phyloP scores from a whole-genome alignment of 2,888 invertebrate species.

The Lithophane socia region DNA sequence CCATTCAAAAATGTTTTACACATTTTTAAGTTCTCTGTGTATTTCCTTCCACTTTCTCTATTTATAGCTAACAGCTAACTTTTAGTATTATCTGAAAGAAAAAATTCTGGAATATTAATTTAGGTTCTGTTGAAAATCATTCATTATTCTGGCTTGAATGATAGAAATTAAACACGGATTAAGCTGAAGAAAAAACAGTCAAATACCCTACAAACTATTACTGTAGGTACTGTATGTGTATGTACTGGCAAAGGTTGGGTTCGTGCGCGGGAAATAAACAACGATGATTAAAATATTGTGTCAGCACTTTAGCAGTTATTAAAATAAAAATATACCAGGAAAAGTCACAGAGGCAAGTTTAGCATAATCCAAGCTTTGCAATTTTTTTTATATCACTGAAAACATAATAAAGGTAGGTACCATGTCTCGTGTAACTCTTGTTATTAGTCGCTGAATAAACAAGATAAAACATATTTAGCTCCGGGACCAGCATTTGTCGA shows the following conservation, averaged over 20 bases:
- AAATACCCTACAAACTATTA: too few species aligned
- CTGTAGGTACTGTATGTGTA: neutral
- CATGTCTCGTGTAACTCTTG: constrained; percentile 30
- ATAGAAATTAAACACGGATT: neutral
- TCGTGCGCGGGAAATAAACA: neutral
- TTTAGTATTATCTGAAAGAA: neutral
- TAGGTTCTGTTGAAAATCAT: neutral
- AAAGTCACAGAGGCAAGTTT: constrained; percentile 18
- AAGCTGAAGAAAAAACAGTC: neutral
- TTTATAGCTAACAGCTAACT: neutral
- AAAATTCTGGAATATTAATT: neutral
- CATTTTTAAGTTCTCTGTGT: neutral
- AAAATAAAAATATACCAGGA: constrained; percentile 11
- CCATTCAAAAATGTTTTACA: too few species aligned
- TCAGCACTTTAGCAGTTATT: constrained; percentile 18
- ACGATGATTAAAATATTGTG: neutral
- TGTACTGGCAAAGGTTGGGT: neutral
- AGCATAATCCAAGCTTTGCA: constrained; percentile 48
- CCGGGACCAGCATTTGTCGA: constrained; percentile 49
- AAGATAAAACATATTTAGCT: constrained; percentile 64
- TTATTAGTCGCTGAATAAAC: constrained; percentile 64
- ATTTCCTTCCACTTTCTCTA: neutral
- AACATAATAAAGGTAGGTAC: constrained; percentile 51
- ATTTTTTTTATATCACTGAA: constrained; percentile 26
- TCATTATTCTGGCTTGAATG: neutral